Base-by-base conservation (phyloP, 1,140 invertebrate species). In the Dendroctonus ponderosae region DNA sequence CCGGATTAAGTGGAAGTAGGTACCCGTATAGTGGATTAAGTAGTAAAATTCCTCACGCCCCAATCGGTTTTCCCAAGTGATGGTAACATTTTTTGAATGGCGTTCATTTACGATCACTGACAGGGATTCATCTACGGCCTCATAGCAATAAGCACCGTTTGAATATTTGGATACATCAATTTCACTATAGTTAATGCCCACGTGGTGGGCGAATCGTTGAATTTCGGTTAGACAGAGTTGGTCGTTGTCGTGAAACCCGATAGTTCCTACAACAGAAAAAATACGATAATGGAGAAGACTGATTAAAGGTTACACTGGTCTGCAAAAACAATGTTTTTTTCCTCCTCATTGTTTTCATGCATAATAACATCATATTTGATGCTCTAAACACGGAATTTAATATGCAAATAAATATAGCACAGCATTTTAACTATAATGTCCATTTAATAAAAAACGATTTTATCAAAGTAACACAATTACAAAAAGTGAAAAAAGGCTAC, bases 1-100 rank as follows among this genome's bases (percentile, higher is more conserved):
- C 44, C 44, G 4, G 12, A 2, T 46, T 9, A 4, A 2, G 9
- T 50, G 46, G 12, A 38, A 61, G n/a, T 80, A 85, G 82, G 37
- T 58, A 72, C 51, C 64, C 62, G 53, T 85, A 82, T 71, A 89
- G 89, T 91, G 92, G 37, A 94, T 83, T 37, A 91, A 87, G 78
- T 94, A 97, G 51, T 92, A 90, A 0, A 96, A 82, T 2, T 96
- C 80, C 7, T 86, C 85, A 7, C 91, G 83, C 2, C 84, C 80
- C 75, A 94, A 90, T 42, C 87, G 83, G 64, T 79, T 78, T 26
- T 83, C 79, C 87, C 87, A 90, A 68, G 77, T 72, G 0, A 85
- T 71, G 0, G 82, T 72, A 7, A 79, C 81, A 15, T 73, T 74
- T 41, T 63, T 74, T 1, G 75, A 54, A 53, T 60, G 67, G 9